Evolutionary conservation across 2,113 vertebrate genomes (phyloP).

Genomic region (Corydoras maculifer): DNA sequence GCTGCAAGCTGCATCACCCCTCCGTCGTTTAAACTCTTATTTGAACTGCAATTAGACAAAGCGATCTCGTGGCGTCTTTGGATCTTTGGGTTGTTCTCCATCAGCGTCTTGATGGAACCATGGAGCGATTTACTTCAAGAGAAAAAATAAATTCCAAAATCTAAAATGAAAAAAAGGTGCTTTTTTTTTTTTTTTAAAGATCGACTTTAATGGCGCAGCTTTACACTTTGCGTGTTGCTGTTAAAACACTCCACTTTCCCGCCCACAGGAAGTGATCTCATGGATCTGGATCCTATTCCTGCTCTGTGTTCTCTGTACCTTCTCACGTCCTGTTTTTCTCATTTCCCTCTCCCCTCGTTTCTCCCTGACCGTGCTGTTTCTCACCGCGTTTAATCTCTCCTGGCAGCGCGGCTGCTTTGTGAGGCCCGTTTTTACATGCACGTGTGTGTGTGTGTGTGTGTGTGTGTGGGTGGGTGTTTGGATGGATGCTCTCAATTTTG

Average conservation of each 20-base stretch:
- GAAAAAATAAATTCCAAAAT: too few relatives aligned
- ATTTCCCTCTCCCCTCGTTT: background rate
- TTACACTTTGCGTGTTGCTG: background rate
- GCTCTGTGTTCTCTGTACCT: background rate
- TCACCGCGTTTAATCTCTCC: conserved; percentile 22
- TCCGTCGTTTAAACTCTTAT: too few relatives aligned
- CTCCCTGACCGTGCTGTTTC: conserved; percentile 25
- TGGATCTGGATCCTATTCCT: background rate
- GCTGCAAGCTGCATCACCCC: too few relatives aligned
- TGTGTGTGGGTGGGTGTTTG: conserved; percentile 4
- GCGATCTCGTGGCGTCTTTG: too few relatives aligned
- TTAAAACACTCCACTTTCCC: background rate
- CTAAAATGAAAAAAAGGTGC: too few relatives aligned
- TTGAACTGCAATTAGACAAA: too few relatives aligned
- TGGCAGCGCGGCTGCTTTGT: conserved; percentile 35
- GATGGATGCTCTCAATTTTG: conserved; percentile 7
- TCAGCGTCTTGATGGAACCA: too few relatives aligned
- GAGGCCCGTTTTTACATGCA: conserved; percentile 8
- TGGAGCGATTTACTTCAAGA: too few relatives aligned
- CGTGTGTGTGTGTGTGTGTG: conserved; percentile 22
- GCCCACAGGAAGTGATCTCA: background rate
- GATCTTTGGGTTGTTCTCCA: too few relatives aligned
- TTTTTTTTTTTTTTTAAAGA: too few relatives aligned
- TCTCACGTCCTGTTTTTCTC: background rate
- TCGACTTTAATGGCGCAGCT: too few relatives aligned